phyloP scores from a whole-genome alignment of 2,888 invertebrate species.

The Linnaemya tessellans region DNA sequence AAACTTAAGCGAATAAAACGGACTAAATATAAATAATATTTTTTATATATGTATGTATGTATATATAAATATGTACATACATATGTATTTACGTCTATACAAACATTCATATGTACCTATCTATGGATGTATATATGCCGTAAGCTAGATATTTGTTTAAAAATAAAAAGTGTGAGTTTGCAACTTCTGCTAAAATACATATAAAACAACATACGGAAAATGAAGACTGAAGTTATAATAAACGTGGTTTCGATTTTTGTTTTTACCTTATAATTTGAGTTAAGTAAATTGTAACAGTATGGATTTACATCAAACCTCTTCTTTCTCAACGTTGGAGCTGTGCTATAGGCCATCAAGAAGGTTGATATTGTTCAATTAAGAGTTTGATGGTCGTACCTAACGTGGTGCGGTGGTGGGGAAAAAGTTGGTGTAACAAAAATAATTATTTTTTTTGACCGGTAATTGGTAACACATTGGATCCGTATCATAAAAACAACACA shows the following conservation, averaged over 20 bases:
- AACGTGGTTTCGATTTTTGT: slow-evolving; percentile 65
- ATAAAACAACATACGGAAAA: slow-evolving; percentile 23
- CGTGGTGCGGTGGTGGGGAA: slow-evolving; percentile 42
- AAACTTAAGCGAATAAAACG: slow-evolving; percentile 9
- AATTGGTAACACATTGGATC: slow-evolving; percentile 57
- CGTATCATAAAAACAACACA: slow-evolving; percentile 64
- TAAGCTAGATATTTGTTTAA: slow-evolving; percentile 10
- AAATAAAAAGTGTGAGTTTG: slow-evolving; percentile 44
- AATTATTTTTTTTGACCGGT: slow-evolving; percentile 72
- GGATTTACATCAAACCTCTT: slow-evolving; percentile 28
- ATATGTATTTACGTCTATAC: too few species aligned
- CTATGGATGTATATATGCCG: neutral
- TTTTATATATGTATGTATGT: neutral
- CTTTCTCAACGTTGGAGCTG: slow-evolving; percentile 24
- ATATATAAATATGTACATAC: too few species aligned
- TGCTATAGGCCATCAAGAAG: slow-evolving; percentile 27
- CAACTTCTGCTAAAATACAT: slow-evolving; percentile 57
- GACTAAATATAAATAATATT: slow-evolving; percentile 6
- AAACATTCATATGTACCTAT: too few species aligned
- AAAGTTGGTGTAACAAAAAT: slow-evolving; percentile 60
- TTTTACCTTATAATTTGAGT: slow-evolving; percentile 47
- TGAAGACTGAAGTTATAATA: slow-evolving; percentile 48
- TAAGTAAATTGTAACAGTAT: slow-evolving; percentile 48
- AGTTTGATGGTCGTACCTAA: slow-evolving; percentile 33
- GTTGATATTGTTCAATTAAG: slow-evolving; percentile 35